Evolutionary conservation across 2,797 vertebrate species (phyloP).

Genomic region (Enteromius trimaculatus): DNA sequence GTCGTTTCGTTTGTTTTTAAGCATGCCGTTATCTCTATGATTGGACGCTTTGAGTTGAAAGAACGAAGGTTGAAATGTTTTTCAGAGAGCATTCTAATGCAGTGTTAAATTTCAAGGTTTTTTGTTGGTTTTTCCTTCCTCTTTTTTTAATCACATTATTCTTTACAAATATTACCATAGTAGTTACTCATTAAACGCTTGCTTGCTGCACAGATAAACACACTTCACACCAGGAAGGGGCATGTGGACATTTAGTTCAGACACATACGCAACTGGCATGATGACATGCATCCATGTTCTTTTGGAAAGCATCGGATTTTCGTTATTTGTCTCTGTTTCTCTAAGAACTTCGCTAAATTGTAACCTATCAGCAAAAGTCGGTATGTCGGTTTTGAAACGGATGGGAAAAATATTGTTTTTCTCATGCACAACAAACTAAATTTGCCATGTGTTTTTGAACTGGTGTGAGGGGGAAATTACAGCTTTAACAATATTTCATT

Average conservation of each 20-base stretch:
- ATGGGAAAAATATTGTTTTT: conserved; percentile 34
- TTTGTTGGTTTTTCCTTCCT: conserved; percentile 62
- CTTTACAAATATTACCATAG: conserved; percentile 81
- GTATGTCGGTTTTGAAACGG: conserved; percentile 61
- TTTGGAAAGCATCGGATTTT: conserved; percentile 48
- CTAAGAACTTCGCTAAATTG: conserved; percentile 47
- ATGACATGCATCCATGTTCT: conserved; percentile 40
- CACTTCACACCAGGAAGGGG: conserved; percentile 73
- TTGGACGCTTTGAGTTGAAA: conserved; percentile 57
- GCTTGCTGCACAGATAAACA: conserved; percentile 79
- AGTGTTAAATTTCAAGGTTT: conserved; percentile 69
- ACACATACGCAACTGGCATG: conserved; percentile 45
- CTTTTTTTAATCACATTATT: conserved; percentile 69
- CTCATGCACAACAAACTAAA: conserved; percentile 63
- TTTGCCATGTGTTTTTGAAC: conserved; percentile 72
- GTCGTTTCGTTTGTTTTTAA: conserved; percentile 57
- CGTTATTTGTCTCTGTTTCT: conserved; percentile 46
- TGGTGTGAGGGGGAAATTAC: conserved; percentile 78
- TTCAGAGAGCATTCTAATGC: conserved; percentile 74
- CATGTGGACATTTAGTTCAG: conserved; percentile 64
- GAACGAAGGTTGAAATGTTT: conserved; percentile 64
- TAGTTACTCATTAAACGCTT: conserved; percentile 79
- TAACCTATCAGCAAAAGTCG: conserved; percentile 60
- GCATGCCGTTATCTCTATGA: conserved; percentile 68
- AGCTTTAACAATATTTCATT: conserved; percentile 83